Evolutionary conservation across 2,888 invertebrate species (phyloP), one percentile per base, ranked within the genome.

Genomic region (Criorhina ranunculi): DNA sequence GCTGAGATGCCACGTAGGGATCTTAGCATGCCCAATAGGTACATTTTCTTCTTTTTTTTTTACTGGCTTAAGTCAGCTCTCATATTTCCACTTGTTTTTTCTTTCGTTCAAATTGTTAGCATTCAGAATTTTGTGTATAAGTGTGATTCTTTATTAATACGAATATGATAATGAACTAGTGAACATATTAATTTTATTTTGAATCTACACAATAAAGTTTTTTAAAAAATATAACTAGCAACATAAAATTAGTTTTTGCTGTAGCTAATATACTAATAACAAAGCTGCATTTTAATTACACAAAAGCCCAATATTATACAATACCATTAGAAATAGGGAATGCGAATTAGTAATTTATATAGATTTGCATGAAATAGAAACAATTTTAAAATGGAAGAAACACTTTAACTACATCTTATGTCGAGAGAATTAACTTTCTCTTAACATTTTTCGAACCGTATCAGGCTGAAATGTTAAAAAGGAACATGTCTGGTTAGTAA

Each of bases 351-450:
- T 64, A 64, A 57, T 49, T 57, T 66, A 29, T 49, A 29, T 55
- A 80, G 35, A 55, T 40, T 57, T 75, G 19, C 37, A 19, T 44
- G 19, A 37, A 46, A 57, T 53, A n/a, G 44, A 70, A 59, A 67
- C 37, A 51, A 59, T 66, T 77, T 49, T 24, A 75, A 81, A 66
- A 72, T 82, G 82, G 82, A 82, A 83, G 78, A 62, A 83, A 83
- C 67, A 46, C 60, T 64, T 82, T 72, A 73, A 49, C 66, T 37
- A 42, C 44, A 29, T 64, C 5, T 35, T 42, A 8, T 31, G 24
- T 12, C 31, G 24, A 9, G 17, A 40, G 29, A 76, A 62, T 83
- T 83, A 83, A 62, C 78, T 78, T 79, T 69, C 69, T 12, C 62
- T 73, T 15, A 83, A 64, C 5, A 55, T 51, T 15, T 73, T 73